Conservation (phyloP, 2,113 vertebrate genomes). For the Syngnathus typhle region DNA sequence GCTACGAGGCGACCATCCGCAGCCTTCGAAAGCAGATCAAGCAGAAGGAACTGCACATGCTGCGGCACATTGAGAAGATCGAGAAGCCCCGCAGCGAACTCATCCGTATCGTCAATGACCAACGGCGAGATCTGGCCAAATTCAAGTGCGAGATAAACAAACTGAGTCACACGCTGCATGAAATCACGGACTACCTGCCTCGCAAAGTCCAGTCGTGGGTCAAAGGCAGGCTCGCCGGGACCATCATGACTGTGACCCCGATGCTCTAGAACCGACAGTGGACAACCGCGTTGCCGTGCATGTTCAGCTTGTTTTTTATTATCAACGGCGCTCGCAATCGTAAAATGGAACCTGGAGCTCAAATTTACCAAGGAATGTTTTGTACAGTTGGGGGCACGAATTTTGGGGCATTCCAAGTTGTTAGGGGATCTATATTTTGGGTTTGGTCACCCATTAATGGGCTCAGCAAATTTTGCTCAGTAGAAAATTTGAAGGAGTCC, state of each 20-base stretch:
- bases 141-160: not conserved
- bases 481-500: too few relatives aligned
- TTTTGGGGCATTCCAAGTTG: too few relatives aligned
- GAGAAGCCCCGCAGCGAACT: slow-evolving; percentile 2
- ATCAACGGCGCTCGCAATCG: not conserved
- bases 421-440: too few relatives aligned
- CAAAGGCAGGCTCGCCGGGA: not conserved
- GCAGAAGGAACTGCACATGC: not conserved
- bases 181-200: not conserved
- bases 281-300: not conserved
- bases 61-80: not conserved
- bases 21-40: not conserved
- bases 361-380: not conserved
- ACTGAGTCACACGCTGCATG: not conserved
- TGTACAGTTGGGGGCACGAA: too few relatives aligned
- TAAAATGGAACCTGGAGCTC: not conserved
- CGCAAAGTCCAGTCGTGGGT: not conserved
- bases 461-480: too few relatives aligned
- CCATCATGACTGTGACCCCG: not conserved
- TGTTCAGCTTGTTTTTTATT: not conserved
- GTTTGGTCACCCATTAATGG: too few relatives aligned
- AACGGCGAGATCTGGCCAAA: not conserved
- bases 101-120: slow-evolving; percentile 1
- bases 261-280: not conserved
- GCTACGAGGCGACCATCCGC: not conserved